Conservation (phyloP, 1,140 invertebrate genomes). For the Caenorhabditis inopinata region DNA sequence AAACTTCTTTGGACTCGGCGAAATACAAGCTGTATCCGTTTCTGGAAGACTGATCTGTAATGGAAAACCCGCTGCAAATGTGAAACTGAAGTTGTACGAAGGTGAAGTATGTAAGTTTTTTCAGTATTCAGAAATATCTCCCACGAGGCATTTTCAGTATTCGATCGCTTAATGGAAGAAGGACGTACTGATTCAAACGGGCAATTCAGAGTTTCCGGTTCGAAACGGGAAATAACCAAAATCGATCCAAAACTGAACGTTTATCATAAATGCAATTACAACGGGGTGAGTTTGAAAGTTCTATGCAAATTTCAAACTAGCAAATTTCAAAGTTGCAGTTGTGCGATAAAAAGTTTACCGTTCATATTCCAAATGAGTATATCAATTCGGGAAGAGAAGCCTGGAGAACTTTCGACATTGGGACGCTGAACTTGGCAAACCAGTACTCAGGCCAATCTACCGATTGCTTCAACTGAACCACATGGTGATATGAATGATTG, state of each 20-base stretch:
- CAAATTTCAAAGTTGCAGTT: background rate
- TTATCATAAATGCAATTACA: slow-evolving; percentile 39
- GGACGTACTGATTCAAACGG: slow-evolving; percentile 7
- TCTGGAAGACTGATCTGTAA: slow-evolving; percentile 37
- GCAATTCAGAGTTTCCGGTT: background rate
- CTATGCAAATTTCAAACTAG: background rate
- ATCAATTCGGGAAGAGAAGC: slow-evolving; percentile 52
- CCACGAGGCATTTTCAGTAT: slow-evolving; percentile 20
- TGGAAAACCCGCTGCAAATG: slow-evolving; percentile 22
- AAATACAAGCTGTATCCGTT: slow-evolving; percentile 28
- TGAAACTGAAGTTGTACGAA: slow-evolving; percentile 14
- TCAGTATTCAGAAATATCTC: too few species aligned
- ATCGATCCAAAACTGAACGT: slow-evolving; percentile 33
- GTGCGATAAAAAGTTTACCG: slow-evolving; percentile 49
- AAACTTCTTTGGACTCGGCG: slow-evolving; percentile 27
- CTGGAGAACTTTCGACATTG: slow-evolving; percentile 54
- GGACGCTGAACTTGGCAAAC: slow-evolving; percentile 56
- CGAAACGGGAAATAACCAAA: slow-evolving; percentile 21
- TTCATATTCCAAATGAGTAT: slow-evolving; percentile 61
- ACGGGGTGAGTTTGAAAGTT: slow-evolving; percentile 21
- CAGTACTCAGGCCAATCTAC: slow-evolving; percentile 58
- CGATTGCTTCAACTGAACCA: slow-evolving; percentile 57
- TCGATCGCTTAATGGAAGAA: slow-evolving; percentile 3
- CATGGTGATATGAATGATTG: too few species aligned
- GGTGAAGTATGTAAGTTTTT: slow-evolving; percentile 4